Evolutionary conservation across 2,888 invertebrate species (phyloP), one percentile per base, ranked within the genome.

Genomic region (Zaprionus lineosus): DNA sequence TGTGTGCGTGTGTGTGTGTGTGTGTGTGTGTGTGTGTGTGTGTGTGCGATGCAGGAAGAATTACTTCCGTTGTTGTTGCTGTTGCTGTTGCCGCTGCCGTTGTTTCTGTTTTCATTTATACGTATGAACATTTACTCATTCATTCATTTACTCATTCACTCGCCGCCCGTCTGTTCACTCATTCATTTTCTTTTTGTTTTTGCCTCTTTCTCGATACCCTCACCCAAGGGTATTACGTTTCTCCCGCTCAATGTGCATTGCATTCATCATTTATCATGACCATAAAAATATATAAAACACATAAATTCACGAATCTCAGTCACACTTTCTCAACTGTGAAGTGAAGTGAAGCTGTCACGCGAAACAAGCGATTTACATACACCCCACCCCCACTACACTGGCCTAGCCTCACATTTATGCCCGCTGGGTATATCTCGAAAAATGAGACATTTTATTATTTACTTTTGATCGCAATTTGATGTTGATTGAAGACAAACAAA

Each of bases 61-160:
- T 76, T 64, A 65, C 64, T 79, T 70, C 72, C 79, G 72, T 67
- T 71, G 77, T 75, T 64, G 40, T 74, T 60, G 62, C 34, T 48
- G 53, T 37, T 43, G 9, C 8, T 47, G 24, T 34, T 31, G 47
- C 46, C 59, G 57, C 63, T 69, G 47, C 44, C 62, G 67, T 51
- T 61, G 48, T 64, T 57, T 60, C 37, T 61, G 43, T 51, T 67
- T 58, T 21, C 48, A 44, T 41, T 70, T 79, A 69, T 60, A 50
- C 67, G 41, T 34, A 11, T 28, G 31, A 26, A 31, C 37, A 37
- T 21, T 19, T 15, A 37, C 21, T 57, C 76, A 60, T 73, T 83
- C 67, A 61, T 59, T 66, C 66, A 60, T 62, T 77, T 67, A 82
- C 56, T 73, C 74, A 81, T 63, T 66, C 82, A 67, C 62, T 78